Conservation (phyloP, 2,888 invertebrate species). For the Acrobasis repandana region DNA sequence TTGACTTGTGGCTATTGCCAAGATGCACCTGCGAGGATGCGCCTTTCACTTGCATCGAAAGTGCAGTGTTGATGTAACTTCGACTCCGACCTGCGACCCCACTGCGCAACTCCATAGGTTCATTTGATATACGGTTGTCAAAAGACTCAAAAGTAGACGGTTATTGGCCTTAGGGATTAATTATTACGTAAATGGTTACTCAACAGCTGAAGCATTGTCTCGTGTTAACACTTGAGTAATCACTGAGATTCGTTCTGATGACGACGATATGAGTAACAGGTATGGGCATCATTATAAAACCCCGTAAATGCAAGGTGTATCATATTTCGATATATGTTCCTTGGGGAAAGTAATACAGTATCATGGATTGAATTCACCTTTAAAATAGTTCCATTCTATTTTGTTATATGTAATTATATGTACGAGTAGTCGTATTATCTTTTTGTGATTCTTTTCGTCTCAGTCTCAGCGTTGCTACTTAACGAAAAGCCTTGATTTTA, state of each 20-base stretch:
- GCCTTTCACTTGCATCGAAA: constrained; percentile 80
- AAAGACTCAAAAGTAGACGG: constrained; percentile 23
- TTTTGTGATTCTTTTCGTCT: too few species aligned
- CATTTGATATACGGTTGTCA: constrained; percentile 20
- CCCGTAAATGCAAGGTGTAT: neutral
- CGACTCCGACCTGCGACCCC: constrained; percentile 59
- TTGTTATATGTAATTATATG: too few species aligned
- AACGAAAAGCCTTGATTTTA: neutral
- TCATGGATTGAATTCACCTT: too few species aligned
- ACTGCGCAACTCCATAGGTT: constrained; percentile 28
- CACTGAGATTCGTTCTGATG: constrained; percentile 2
- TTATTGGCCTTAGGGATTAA: constrained; percentile 16
- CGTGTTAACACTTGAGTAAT: constrained; percentile 11
- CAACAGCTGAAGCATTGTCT: constrained; percentile 12
- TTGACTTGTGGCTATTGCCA: constrained; percentile 23
- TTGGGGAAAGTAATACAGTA: too few species aligned
- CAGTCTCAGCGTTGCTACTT: neutral
- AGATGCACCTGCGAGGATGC: constrained; percentile 65
- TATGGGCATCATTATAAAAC: neutral
- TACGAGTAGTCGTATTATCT: too few species aligned
- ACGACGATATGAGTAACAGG: neutral
- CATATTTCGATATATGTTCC: too few species aligned
- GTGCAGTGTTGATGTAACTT: constrained; percentile 74
- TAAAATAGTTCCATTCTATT: too few species aligned
- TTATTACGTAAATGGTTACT: constrained; percentile 20